A percentile compares a stretch with the other conserved stretches of the same genome.
Evolutionary conservation across 2,113 vertebrate species (phyloP).

Genomic region (Empidonax alnorum): DNA sequence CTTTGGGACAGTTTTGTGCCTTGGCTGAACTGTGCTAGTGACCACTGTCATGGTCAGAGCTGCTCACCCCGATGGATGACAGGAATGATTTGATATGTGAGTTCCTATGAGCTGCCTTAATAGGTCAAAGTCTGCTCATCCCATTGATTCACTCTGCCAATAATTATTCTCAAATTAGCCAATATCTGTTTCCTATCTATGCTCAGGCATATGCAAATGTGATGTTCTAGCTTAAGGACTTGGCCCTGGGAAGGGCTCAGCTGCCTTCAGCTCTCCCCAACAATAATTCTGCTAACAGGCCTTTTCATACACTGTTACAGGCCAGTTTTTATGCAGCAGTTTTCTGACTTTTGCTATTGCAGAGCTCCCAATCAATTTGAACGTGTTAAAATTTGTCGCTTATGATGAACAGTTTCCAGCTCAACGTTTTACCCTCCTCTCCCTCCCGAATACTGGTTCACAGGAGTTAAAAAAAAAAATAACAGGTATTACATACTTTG

Average conservation of each 20-base stretch:
- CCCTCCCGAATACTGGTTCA: slow-evolving; percentile 56
- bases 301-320: slow-evolving; percentile 1
- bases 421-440: slow-evolving; percentile 44
- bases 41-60: neutral
- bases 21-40: neutral
- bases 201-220: neutral
- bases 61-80: neutral
- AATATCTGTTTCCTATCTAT: neutral
- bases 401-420: slow-evolving; percentile 48
- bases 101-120: neutral
- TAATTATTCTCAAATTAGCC: slow-evolving; percentile 17
- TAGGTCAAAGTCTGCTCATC: neutral
- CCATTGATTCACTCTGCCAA: neutral
- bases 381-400: slow-evolving; percentile 51
- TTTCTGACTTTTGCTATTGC: slow-evolving; percentile 52
- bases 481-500: slow-evolving; percentile 74
- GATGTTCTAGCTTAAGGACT: neutral
- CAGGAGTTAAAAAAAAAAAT: slow-evolving; percentile 57
- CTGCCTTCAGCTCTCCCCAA: neutral
- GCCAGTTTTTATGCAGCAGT: slow-evolving; percentile 27
- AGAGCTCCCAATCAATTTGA: slow-evolving; percentile 53
- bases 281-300: neutral
- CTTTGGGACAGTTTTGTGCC: neutral
- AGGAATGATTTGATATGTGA: neutral
- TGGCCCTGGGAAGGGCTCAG: neutral